Base-by-base conservation (phyloP, 1,140 invertebrate species). In the Drosophila lowei region DNA sequence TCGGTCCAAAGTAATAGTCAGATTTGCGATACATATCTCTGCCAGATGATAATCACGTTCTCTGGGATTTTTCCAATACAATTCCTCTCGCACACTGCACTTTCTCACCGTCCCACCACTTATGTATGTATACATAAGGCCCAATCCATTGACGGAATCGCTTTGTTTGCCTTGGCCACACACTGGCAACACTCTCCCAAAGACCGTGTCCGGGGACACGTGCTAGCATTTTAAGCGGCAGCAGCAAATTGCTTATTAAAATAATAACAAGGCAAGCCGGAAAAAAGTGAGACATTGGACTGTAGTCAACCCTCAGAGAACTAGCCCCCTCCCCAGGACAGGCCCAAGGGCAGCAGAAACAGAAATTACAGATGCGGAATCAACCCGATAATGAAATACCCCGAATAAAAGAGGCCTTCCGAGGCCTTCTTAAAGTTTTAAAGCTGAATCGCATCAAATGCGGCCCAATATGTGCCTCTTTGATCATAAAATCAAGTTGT, bases 221-320 rank as follows among this genome's bases (percentile, higher is more conserved):
- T 84, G 79, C 57, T 73, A 73, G 66, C 65, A 83, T 83, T 84
- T 84, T 70, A 56, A 70, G 66, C 63, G 71, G 56, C 73, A 63
- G 57, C 72, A 60, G 54, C 41, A 46, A 75, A 67, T 75, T 72
- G 74, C 79, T 76, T 84, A 83, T 84, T 83, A 84, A 75, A 84
- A 78, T 83, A 84, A 84, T 84, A 83, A 84, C 77, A 84, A 67
- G 66, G 59, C 66, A 50, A 68, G 34, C 23, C 47, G 59, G 23
- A 38, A 62, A 78, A 58, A 73, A 78, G 54, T 66, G 58, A 67
- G 64, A 67, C 65, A 63, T 56, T 62, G 62, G 54, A 52, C 2
- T 68, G 18, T 42, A 56, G 61, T 52, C 81, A 64, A 67, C 81
- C 77, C 81, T 52, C 74, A 6, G 7, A 68, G 64, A 74, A 67